Evolutionary conservation across 2,888 invertebrate genomes (phyloP), one percentile per base, ranked within the genome.

Genomic region (Ptilodon capucinus): DNA sequence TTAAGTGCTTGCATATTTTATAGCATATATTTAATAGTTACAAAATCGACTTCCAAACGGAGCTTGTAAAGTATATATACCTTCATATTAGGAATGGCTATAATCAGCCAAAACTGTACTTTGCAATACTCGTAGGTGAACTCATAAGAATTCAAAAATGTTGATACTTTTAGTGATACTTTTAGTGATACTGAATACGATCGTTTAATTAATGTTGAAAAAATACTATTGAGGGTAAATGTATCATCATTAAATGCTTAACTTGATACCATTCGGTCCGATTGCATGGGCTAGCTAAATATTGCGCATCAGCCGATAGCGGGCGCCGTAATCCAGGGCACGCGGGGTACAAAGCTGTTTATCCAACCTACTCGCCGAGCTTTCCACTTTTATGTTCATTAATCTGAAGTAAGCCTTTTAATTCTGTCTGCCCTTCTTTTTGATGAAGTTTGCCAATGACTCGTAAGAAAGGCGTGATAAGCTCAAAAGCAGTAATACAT

Each of bases 311-410:
- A 40, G 40, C 43, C 44, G 50, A 54, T 38, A 48, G 35, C 21
- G 51, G 38, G 42, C 47, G 39, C 23, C 34, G 30, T 63, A 68
- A 65, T 60, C 56, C 65, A 62, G 49, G 50, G 43, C 48, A 46
- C 25, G 46, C 39, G 14, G 14, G 46, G 50, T 35, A 36, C 23
- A 57, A 60, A 62, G 51, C 65, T 62, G 65, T 68, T 62, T 64
- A 62, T 68, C 52, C 56, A 47, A 57, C 60, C 54, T 56, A 67
- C 57, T 57, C 60, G 57, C 54, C 38, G 9, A 42, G 51, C 42
- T 63, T 46, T 56, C 45, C 51, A 57, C 43, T 68, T 60, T 57
- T 60, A 57, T 65, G 65, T 56, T 42, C 52, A 56, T 62, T 55
- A 56, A 63, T 66, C 48, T 57, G 43, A 25, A 48, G 34, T 11